Percentiles rank a stretch among this genome's conserved stretches.
Conservation (phyloP, 2,113 vertebrate genomes). For the Megaceryle torquata region DNA sequence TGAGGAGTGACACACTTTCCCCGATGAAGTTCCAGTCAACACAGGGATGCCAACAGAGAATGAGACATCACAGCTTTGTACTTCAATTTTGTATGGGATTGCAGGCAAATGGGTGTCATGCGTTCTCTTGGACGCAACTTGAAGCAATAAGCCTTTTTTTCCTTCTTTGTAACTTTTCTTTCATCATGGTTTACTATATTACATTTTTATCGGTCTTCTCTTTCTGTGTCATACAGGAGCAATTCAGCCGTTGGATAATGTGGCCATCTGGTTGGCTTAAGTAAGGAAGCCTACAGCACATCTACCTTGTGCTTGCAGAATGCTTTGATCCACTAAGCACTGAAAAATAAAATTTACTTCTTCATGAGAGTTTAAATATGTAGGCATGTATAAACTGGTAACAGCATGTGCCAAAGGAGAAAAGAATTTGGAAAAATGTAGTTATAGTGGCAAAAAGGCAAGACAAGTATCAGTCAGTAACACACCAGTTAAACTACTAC, state of each 20-base stretch:
- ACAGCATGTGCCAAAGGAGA: not conserved
- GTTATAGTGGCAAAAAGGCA: not conserved
- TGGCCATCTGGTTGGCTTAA: not conserved
- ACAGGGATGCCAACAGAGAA: not conserved
- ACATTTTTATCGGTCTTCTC: not conserved
- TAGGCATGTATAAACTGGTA: not conserved
- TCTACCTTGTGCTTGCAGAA: not conserved
- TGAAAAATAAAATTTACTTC: not conserved
- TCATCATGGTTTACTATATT: not conserved
- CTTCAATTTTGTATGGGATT: not conserved
- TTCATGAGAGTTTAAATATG: not conserved
- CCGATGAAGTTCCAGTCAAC: not conserved
- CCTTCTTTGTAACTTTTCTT: not conserved
- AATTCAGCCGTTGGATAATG: not conserved
- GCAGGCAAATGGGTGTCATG: not conserved
- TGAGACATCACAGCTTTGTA: not conserved
- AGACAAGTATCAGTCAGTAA: not conserved
- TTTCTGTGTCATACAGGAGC: not conserved
- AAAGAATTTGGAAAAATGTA: not conserved
- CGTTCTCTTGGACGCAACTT: not conserved
- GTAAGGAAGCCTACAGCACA: not conserved
- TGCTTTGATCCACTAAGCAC: not conserved
- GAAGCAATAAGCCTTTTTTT: not conserved
- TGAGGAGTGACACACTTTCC: not conserved
- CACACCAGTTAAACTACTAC: fast-evolving